phyloP scores from a whole-genome alignment of 2,113 vertebrate species.

The Anseranas semipalmata region DNA sequence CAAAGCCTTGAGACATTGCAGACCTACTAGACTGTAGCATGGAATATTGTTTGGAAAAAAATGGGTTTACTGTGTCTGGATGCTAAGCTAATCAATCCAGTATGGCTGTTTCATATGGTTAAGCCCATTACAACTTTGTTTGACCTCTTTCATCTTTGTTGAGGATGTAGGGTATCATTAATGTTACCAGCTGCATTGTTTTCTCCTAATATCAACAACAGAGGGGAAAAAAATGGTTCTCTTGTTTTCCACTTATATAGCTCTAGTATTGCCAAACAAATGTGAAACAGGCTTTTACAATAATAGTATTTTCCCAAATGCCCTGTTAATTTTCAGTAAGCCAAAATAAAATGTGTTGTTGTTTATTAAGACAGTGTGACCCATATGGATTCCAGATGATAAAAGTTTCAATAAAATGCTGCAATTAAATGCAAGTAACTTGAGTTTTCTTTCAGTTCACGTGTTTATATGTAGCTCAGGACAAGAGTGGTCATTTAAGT shows the following conservation, averaged over 20 bases:
- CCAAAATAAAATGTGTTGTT: constrained; percentile 82
- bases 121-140: constrained; percentile 72
- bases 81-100: constrained; percentile 69
- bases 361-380: constrained; percentile 80
- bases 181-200: constrained; percentile 78
- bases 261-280: constrained; percentile 74
- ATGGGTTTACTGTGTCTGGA: constrained; percentile 59
- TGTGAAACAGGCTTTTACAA: constrained; percentile 76
- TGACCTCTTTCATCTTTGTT: constrained; percentile 77
- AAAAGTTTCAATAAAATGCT: constrained; percentile 71
- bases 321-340: constrained; percentile 84
- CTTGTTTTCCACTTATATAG: constrained; percentile 73
- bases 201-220: constrained; percentile 72
- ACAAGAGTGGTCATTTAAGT: constrained; percentile 65
- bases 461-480: constrained; percentile 55
- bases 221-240: not conserved
- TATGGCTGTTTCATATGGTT: constrained; percentile 72
- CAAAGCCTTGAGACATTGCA: constrained; percentile 55
- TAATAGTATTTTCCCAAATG: constrained; percentile 79
- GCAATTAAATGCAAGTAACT: constrained; percentile 57
- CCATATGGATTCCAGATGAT: constrained; percentile 81
- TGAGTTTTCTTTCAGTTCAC: constrained; percentile 66
- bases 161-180: constrained; percentile 76
- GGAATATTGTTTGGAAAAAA: constrained; percentile 62
- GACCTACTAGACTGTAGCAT: constrained; percentile 61